Percentiles rank a stretch among this genome's conserved stretches.
Evolutionary conservation across 2,113 vertebrate genomes (phyloP).

Genomic region (Neogale vison): DNA sequence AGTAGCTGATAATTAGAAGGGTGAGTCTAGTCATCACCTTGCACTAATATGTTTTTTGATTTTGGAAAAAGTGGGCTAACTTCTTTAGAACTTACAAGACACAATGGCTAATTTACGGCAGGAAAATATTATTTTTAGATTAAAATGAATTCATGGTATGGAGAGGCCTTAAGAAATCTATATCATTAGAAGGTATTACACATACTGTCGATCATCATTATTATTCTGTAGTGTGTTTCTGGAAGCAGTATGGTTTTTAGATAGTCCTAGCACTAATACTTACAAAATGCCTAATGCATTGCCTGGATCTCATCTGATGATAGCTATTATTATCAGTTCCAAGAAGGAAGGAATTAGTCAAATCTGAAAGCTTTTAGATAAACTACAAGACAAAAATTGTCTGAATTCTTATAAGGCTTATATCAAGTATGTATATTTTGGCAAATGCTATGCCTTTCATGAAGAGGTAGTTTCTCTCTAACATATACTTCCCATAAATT

Average conservation of each 20-base stretch:
- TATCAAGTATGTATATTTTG: not conserved
- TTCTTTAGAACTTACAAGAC: not conserved
- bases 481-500: not conserved
- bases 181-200: not conserved
- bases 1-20: not conserved
- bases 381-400: not conserved
- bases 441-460: not conserved
- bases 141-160: not conserved
- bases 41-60: not conserved
- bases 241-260: not conserved
- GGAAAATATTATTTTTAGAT: not conserved
- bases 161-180: not conserved
- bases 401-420: not conserved
- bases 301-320: not conserved
- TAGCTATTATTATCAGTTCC: not conserved
- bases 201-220: not conserved
- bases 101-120: not conserved
- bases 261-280: not conserved
- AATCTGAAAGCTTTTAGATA: not conserved
- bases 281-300: not conserved
- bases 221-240: not conserved
- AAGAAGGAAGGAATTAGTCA: not conserved
- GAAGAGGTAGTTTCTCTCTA: constrained; percentile 1
- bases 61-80: not conserved
- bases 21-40: not conserved